These are phyloP conservation scores for Strigamia crassipes DNA, from an alignment of 2,888 invertebrate genomes.

Conservation along the genomic window DNA sequence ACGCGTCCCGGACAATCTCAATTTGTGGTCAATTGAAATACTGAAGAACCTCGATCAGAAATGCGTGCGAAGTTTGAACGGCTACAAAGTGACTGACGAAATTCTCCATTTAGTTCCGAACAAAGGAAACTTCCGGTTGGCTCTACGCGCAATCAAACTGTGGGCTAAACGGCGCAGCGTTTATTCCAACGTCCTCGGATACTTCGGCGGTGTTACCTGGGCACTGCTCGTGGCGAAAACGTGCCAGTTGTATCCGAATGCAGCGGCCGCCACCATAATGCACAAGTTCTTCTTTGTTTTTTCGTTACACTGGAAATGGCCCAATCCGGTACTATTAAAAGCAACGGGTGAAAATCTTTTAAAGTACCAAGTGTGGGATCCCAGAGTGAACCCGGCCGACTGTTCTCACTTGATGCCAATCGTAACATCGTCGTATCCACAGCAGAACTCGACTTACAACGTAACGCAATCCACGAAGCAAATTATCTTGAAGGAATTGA, in stretches of 20 bases:
- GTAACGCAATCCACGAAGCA: slow-evolving; percentile 90
- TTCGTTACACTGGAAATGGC: slow-evolving; percentile 98
- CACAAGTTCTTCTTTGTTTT: slow-evolving; percentile 99
- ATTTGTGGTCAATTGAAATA: slow-evolving; percentile 82
- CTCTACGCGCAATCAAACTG: slow-evolving; percentile 91
- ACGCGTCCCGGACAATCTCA: slow-evolving; percentile 87
- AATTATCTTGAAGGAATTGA: slow-evolving; percentile 91
- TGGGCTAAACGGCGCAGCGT: slow-evolving; percentile 98
- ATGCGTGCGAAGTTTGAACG: slow-evolving; percentile 95
- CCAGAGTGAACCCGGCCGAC: slow-evolving; percentile 86
- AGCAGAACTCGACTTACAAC: slow-evolving; percentile 99
- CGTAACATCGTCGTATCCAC: slow-evolving; percentile 98
- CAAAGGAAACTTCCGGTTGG: slow-evolving; percentile 89
- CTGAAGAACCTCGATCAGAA: slow-evolving; percentile 94
- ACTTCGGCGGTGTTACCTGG: slow-evolving; percentile 98
- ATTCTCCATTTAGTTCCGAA: slow-evolving; percentile 94
- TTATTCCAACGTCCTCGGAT: slow-evolving; percentile 97
- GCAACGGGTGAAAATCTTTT: slow-evolving; percentile 85
- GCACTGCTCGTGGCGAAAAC: slow-evolving; percentile 98
- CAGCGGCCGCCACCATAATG: slow-evolving; percentile 88
- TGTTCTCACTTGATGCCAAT: slow-evolving; percentile 99
- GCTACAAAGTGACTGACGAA: slow-evolving; percentile 98
- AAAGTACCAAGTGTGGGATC: slow-evolving; percentile 96
- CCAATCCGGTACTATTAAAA: slow-evolving; percentile 93
- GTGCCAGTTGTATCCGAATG: slow-evolving; percentile 97